Evolutionary conservation across 2,113 vertebrate genomes (phyloP), one percentile per base, ranked within the genome.

Genomic region (Hymenochirus boettgeri): DNA sequence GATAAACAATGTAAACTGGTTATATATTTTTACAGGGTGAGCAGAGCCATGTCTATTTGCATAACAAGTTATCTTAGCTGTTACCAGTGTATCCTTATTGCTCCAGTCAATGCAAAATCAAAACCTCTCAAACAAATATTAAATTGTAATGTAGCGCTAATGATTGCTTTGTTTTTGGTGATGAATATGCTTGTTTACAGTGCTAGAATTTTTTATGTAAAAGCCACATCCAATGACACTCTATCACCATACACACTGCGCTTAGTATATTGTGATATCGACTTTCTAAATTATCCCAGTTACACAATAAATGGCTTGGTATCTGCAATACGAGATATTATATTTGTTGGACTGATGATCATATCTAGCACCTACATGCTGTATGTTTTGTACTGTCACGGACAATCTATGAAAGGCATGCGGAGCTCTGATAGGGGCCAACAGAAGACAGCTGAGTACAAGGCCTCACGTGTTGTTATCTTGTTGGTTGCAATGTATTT

Each of bases 311-410:
- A 64, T 42, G 70, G 70, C 7, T 29, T 65, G n/a, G 53, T 59
- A 26, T 58, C 47, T 7, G 35, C 52, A 7, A 23, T 31, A 26
- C 25, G 64, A 21, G 64, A 67, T 18, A 23, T 67, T 26, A 58
- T 67, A n/a, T 56, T 56, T 46, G 57, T 67, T 22, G 46, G 42
- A 11, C 54, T 67, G 9, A 67, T 67, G 64, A 13, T 29, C 11
- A 15, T 71, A 2, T 51, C 61, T n/a, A 71, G 70, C 55, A 39
- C 21, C 6, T 71, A 71, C n/a, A 71, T 71, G 61, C 31, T 71
- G 6, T 35, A 24, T 24, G 17, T 71, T 42, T 54, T 71, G 21
- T 65, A 65, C 61, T 47, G 18, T 2, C 70, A 71, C 52, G 53
- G 61, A 1, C 51, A 59, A 47, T 57, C 47, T 2, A 51, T 66